Percentiles rank a stretch among this genome's conserved stretches.
phyloP scores from a whole-genome alignment of 2,888 invertebrate genomes.

The Drosophila atripex region DNA sequence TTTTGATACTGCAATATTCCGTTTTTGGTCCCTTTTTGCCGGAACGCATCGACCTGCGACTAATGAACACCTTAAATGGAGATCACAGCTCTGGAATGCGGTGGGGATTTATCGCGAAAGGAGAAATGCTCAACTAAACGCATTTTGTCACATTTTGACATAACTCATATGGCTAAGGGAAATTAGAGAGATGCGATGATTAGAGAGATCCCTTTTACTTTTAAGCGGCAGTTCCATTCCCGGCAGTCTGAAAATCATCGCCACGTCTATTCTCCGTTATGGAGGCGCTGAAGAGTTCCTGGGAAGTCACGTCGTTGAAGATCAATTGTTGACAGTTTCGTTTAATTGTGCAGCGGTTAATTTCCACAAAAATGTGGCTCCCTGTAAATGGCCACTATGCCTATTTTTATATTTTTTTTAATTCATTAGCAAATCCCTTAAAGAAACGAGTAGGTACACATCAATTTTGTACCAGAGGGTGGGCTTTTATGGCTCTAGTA shows the following conservation, averaged over 20 bases:
- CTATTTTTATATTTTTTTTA: slow-evolving; percentile 4
- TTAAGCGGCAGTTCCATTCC: slow-evolving; percentile 27
- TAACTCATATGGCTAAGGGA: slow-evolving; percentile 65
- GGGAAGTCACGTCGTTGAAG: slow-evolving; percentile 70
- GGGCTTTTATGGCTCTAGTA: slow-evolving; percentile 73
- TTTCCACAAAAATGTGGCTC: slow-evolving; percentile 68
- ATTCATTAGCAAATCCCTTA: slow-evolving; percentile 51
- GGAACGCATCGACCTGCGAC: slow-evolving; percentile 45
- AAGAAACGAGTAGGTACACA: slow-evolving; percentile 16
- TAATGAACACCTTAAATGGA: slow-evolving; percentile 78
- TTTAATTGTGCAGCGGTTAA: slow-evolving; percentile 71
- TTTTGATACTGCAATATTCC: no score
- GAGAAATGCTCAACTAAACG: slow-evolving; percentile 60
- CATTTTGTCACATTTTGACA: slow-evolving; percentile 80
- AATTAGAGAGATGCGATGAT: slow-evolving; percentile 59
- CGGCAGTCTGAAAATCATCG: slow-evolving; percentile 5
- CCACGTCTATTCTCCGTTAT: slow-evolving; percentile 70
- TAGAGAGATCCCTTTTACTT: slow-evolving; percentile 69
- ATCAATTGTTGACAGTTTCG: slow-evolving; percentile 80
- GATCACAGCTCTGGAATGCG: slow-evolving; percentile 37
- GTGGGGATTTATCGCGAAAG: slow-evolving; percentile 51
- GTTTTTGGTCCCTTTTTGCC: slow-evolving; percentile 47
- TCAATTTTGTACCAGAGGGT: slow-evolving; percentile 17
- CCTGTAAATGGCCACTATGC: slow-evolving; percentile 53
- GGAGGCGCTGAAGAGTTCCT: slow-evolving; percentile 80